A percentile compares a stretch with the other conserved stretches of the same genome.
Conservation (phyloP, 2,888 invertebrate genomes). For the Nipponacmea schrenckii region DNA sequence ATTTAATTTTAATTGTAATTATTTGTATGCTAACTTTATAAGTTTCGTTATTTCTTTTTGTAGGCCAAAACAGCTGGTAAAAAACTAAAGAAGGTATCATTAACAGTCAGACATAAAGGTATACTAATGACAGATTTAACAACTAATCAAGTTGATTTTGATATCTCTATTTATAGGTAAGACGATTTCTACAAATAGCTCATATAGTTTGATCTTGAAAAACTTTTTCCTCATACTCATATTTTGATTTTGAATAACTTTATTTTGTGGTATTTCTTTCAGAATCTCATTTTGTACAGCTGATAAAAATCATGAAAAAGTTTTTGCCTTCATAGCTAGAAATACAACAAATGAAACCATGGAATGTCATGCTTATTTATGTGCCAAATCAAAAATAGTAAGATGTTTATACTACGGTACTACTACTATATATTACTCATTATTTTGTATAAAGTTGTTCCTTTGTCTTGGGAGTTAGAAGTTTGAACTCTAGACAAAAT, state of each 20-base stretch:
- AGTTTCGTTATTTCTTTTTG: conserved; percentile 38
- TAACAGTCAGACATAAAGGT: conserved; percentile 81
- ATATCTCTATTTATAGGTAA: conserved; percentile 87
- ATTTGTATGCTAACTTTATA: too few relatives aligned
- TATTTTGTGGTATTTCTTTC: conserved; percentile 52
- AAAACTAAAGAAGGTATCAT: conserved; percentile 75
- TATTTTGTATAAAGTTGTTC: too few relatives aligned
- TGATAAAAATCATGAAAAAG: conserved; percentile 84
- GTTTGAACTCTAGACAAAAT: too few relatives aligned
- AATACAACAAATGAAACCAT: conserved; percentile 78
- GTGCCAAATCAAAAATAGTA: conserved; percentile 82
- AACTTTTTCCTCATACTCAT: too few relatives aligned
- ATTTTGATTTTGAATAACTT: not conserved
- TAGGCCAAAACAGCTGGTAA: conserved; percentile 73
- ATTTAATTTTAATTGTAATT: too few relatives aligned
- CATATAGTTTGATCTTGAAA: too few relatives aligned
- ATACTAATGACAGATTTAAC: conserved; percentile 80
- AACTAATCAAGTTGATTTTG: conserved; percentile 78
- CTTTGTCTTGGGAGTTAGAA: too few relatives aligned
- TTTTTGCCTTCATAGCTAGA: conserved; percentile 85
- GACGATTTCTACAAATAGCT: conserved; percentile 8
- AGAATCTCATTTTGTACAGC: conserved; percentile 93
- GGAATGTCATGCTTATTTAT: conserved; percentile 88
- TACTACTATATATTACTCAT: too few relatives aligned
- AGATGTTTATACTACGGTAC: conserved; percentile 35